phyloP scores from a whole-genome alignment of 2,113 vertebrate genomes.

The Pithys albifrons region DNA sequence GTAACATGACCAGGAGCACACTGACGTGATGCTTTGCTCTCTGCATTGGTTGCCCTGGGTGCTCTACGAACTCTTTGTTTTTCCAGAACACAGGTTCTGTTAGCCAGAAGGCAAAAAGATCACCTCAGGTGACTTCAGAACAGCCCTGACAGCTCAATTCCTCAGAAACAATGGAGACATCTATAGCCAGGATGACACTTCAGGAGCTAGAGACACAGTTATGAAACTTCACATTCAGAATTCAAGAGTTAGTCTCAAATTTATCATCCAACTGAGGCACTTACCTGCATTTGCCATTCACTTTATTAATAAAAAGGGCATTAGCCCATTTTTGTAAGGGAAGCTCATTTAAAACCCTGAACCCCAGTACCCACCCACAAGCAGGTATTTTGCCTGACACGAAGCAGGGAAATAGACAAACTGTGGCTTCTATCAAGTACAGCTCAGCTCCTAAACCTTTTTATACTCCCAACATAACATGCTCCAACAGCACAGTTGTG shows the following conservation, averaged over 20 bases:
- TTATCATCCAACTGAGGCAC: background rate
- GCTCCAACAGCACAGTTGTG: background rate
- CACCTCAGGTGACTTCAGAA: background rate
- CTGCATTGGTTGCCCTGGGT: background rate
- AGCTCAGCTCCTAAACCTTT: background rate
- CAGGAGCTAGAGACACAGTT: background rate
- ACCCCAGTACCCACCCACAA: background rate
- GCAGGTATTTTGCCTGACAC: background rate
- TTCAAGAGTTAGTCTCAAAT: background rate
- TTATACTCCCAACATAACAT: background rate
- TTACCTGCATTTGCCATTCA: background rate
- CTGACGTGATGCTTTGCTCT: accelerated
- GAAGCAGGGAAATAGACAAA: background rate
- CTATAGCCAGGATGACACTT: background rate
- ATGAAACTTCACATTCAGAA: background rate
- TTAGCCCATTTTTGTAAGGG: background rate
- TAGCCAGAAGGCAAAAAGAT: background rate
- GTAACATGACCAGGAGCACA: background rate
- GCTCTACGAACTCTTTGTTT: background rate
- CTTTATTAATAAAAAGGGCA: background rate
- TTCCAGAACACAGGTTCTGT: background rate
- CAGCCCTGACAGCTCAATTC: background rate
- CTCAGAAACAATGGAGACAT: background rate
- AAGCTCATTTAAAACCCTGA: background rate
- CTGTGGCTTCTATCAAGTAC: background rate